Evolutionary conservation across 2,797 vertebrate species (phyloP), one percentile per base, ranked within the genome.

Genomic region (Ateles fusciceps): DNA sequence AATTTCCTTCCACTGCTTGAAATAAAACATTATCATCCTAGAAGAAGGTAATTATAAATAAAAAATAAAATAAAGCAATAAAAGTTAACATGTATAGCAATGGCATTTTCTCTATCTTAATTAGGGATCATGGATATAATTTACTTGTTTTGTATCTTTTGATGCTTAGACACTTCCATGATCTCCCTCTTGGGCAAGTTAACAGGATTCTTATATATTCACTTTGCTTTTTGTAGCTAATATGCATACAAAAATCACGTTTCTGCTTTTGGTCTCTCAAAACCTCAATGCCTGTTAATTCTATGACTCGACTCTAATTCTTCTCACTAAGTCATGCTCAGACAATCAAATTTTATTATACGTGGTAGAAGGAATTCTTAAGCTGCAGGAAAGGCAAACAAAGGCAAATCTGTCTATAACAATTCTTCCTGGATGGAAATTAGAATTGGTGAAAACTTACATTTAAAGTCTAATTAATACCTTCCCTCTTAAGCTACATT

Each of bases 351-450:
- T 24, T 87, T 75, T 83, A 94, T 72, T 79, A 50, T 72, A 68
- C n/a, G 72, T 7, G 3, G 15, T 79, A 96, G n/a, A 74, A 46
- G 21, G 24, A 81, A 87, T 19, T 46, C 57, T 95, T 61, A 95
- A 92, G 83, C 48, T 90, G 79, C 42, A 95, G 8, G 44, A 96
- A 94, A 61, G 76, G 42, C 76, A 94, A 95, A 89, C 92, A 95
- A 96, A 97, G 59, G n/a, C 44, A 71, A 57, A 91, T 78, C 42
- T 52, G 1, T 91, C 24, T 74, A 15, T 57, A 83, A 83, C 13
- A 95, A 78, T 87, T 96, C 74, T 91, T 91, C 78, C 85, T 76
- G 71, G 24, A 80, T 46, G 48, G 61, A 87, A 94, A 96, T 10
- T 44, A 30, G 48, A 94, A 95, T 68, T 92, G 80, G 36, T 92